Percentiles rank a stretch among this genome's conserved stretches.
Evolutionary conservation across 2,888 invertebrate genomes (phyloP).

Genomic region (Agonopterix alstromeriana): DNA sequence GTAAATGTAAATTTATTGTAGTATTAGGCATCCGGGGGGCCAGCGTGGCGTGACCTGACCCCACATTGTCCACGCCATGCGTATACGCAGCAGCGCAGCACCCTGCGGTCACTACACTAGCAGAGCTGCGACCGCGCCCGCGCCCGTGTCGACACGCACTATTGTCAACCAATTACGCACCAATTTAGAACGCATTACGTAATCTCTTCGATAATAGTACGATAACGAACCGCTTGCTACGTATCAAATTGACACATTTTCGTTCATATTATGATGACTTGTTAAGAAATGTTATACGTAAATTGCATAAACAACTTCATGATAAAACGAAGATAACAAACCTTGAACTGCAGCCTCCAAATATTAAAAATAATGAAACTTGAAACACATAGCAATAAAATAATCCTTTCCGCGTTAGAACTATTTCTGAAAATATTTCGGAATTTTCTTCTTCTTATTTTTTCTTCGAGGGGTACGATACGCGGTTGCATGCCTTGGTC

Average conservation of each 20-base stretch:
- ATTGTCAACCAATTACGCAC: conserved; percentile 52
- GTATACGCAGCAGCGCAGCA: conserved; percentile 11
- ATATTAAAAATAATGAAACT: no score
- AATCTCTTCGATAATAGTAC: conserved; percentile 31
- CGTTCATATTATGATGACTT: neutral
- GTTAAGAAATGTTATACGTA: no score
- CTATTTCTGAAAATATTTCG: no score
- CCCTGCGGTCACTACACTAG: conserved; percentile 3
- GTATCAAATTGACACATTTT: conserved; percentile 21
- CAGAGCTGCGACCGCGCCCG: no score
- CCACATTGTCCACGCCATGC: conserved; percentile 6
- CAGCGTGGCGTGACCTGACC: conserved; percentile 3
- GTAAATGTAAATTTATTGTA: conserved; percentile 10
- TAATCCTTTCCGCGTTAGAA: no score
- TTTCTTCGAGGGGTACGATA: no score
- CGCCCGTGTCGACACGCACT: conserved; percentile 11
- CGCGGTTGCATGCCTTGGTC: no score
- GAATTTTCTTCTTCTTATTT: no score
- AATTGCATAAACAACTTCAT: no score
- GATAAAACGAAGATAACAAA: no score
- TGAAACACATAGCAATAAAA: no score
- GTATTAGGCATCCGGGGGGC: conserved; percentile 7
- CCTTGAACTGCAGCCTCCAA: no score
- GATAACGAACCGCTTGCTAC: conserved; percentile 18
- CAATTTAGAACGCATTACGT: conserved; percentile 44